Evolutionary conservation across 2,113 vertebrate species (phyloP).

Genomic region (Sciurus niger): DNA sequence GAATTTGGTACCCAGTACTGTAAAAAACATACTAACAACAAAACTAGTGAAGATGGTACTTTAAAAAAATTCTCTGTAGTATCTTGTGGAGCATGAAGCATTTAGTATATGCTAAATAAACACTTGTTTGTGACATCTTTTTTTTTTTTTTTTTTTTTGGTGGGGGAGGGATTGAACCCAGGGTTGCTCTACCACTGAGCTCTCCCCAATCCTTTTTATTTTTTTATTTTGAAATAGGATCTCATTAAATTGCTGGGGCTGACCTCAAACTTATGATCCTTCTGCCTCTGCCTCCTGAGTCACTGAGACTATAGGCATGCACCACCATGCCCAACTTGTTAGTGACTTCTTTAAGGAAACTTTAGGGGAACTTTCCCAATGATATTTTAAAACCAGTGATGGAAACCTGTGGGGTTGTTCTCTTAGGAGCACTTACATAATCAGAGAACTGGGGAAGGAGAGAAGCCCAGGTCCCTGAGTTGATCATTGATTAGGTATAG

Average conservation of each 20-base stretch:
- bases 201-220: no score
- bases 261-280: no score
- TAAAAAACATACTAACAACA: not conserved
- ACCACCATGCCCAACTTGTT: not conserved
- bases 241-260: no score
- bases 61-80: not conserved
- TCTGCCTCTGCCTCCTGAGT: no score
- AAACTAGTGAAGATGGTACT: not conserved
- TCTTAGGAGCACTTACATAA: not conserved
- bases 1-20: not conserved
- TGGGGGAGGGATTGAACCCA: no score
- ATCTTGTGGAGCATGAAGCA: not conserved
- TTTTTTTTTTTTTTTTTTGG: no score
- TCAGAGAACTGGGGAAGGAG: not conserved
- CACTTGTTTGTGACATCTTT: not conserved
- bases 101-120: not conserved
- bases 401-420: not conserved
- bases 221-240: no score
- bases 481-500: not conserved
- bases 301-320: no score
- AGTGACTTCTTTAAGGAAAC: not conserved
- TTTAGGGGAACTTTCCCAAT: conserved; percentile 23
- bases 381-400: not conserved
- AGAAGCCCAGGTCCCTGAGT: not conserved
- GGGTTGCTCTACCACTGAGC: no score